These are phyloP conservation scores for Hydra vulgaris DNA, from an alignment of 30 jellyfish, hydroid and myxozoan genomes.

Conservation along the genomic window DNA sequence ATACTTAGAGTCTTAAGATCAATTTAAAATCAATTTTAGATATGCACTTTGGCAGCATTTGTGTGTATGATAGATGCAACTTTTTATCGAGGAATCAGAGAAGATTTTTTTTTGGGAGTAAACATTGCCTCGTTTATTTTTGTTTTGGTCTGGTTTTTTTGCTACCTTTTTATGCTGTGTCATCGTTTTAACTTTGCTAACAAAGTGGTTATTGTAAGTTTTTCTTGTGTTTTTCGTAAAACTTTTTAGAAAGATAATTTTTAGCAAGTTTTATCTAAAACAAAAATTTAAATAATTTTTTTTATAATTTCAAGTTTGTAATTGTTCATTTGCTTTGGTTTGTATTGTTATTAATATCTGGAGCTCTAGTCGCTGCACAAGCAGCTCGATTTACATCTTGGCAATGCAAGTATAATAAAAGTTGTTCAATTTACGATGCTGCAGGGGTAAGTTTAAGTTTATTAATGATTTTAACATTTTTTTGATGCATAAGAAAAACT, in stretches of 20 bases:
- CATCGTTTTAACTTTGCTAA: not conserved
- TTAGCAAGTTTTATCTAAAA: too few relatives aligned
- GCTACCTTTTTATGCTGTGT: not conserved
- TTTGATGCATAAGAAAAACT: too few relatives aligned
- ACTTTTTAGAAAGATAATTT: too few relatives aligned
- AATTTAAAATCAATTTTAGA: too few relatives aligned
- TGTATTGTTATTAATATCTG: not conserved
- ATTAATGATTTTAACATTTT: too few relatives aligned
- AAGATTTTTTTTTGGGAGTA: not conserved
- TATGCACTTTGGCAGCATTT: not conserved
- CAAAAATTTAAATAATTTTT: too few relatives aligned
- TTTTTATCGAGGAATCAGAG: not conserved
- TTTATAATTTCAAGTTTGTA: not conserved
- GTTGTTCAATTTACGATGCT: not conserved
- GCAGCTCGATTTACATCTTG: not conserved
- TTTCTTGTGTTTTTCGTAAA: too few relatives aligned
- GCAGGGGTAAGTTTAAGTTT: conserved; percentile 8
- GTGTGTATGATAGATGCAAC: not conserved
- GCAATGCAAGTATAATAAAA: not conserved
- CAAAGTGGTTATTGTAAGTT: not conserved
- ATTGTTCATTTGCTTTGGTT: not conserved
- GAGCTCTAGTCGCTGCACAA: not conserved
- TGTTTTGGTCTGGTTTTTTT: not conserved
- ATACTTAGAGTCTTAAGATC: too few relatives aligned
- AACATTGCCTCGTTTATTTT: not conserved